These are phyloP conservation scores for Formica selysi DNA, from an alignment of 1,140 invertebrate species.

Conservation along the genomic window DNA sequence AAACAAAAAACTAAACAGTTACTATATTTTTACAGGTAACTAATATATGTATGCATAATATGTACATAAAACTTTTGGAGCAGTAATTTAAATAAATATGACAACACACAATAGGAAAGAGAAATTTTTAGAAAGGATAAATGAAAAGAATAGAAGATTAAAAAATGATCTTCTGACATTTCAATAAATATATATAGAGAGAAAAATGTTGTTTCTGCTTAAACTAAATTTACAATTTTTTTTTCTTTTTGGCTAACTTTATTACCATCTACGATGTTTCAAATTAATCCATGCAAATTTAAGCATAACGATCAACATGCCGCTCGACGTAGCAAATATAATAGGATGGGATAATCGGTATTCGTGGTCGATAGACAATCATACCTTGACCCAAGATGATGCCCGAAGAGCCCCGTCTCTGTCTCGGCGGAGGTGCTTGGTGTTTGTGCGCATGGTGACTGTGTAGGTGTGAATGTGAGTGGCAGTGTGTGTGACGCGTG, in stretches of 20 bases:
- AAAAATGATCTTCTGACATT: neutral
- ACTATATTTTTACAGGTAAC: neutral
- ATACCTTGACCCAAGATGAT: conserved; percentile 85
- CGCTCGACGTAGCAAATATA: neutral
- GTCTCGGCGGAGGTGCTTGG: conserved; percentile 80
- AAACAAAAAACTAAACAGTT: neutral
- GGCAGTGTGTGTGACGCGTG: conserved; percentile 85
- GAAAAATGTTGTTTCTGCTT: too few species aligned
- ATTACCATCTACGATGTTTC: neutral
- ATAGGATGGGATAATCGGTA: conserved; percentile 7
- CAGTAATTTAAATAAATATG: neutral
- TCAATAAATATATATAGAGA: neutral
- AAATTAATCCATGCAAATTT: neutral
- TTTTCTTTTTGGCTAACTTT: neutral
- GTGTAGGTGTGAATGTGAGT: conserved; percentile 85
- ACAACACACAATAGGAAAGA: neutral
- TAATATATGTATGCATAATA: neutral
- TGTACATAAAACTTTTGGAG: neutral
- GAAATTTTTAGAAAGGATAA: neutral
- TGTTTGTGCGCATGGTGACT: conserved; percentile 86
- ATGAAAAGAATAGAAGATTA: neutral
- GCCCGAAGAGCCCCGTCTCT: conserved; percentile 84
- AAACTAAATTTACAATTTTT: neutral
- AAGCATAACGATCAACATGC: neutral
- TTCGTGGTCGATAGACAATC: neutral